phyloP scores from a whole-genome alignment of 1,140 invertebrate genomes.

The Nymphalis io region DNA sequence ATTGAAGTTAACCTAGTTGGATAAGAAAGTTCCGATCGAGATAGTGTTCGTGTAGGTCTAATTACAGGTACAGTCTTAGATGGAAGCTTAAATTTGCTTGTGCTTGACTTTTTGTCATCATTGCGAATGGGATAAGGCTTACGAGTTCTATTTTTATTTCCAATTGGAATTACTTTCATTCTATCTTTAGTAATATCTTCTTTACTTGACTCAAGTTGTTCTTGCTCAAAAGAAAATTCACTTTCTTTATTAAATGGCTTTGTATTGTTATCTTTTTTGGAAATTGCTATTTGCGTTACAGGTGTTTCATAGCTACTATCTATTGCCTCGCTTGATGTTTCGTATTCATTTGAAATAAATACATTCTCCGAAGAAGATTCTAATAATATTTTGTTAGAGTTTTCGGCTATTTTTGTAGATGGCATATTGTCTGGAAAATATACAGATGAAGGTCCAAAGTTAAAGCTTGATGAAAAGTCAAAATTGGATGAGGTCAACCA shows the following conservation, averaged over 20 bases:
- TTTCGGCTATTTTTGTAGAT: constrained; percentile 40
- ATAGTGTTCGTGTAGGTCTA: constrained; percentile 58
- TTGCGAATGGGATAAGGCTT: constrained; percentile 66
- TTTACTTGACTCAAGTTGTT: constrained; percentile 51
- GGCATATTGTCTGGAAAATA: constrained; percentile 49
- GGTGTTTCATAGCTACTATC: constrained; percentile 47
- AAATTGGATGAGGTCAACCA: constrained; percentile 72
- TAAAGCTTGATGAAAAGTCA: constrained; percentile 69
- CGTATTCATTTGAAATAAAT: constrained; percentile 53
- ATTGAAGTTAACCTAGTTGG: constrained; percentile 53
- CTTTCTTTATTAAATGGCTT: constrained; percentile 12
- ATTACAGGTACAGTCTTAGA: constrained; percentile 54
- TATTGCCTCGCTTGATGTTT: constrained; percentile 38
- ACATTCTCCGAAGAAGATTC: constrained; percentile 54
- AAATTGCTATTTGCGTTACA: constrained; percentile 35
- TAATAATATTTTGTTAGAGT: constrained; percentile 40
- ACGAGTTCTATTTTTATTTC: constrained; percentile 63
- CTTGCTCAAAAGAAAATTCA: constrained; percentile 18
- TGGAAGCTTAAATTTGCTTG: constrained; percentile 58
- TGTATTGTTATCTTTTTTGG: constrained; percentile 18
- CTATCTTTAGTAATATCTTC: constrained; percentile 54
- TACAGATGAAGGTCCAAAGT: constrained; percentile 60
- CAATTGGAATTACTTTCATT: constrained; percentile 54
- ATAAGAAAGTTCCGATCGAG: constrained; percentile 59
- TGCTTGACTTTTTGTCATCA: constrained; percentile 59